Evolutionary conservation across 2,113 vertebrate genomes (phyloP), one percentile per base, ranked within the genome.

Genomic region (Lipophrys pholis): DNA sequence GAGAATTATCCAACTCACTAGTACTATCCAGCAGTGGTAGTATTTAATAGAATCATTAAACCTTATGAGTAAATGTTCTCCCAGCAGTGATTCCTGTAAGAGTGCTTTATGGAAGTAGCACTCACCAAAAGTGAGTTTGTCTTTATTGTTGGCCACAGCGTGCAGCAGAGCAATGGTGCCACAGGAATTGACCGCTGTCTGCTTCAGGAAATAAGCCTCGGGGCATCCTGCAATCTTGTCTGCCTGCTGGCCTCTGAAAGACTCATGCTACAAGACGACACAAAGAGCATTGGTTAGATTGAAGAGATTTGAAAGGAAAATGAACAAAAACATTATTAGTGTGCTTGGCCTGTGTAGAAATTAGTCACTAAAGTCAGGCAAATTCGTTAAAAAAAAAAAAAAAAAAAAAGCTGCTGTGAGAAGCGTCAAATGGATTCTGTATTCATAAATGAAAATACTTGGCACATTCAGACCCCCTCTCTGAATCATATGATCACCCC

Each of bases 81-180:
- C 21, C 21, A 30, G 21, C 2, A 30, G 21, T 30, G 4, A 30
- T 4, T 30, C 21, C 21, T 30, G 21, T 4, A 30, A 30, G 21
- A 30, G 21, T 30, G 21, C 21, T 4, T 30, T 30, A 4, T 30
- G 21, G 4, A 30, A 50, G 12, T 0, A 58, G 12, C n/a, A 94
- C 97, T 93, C 70, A 98, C 98, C 95, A 81, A 99, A 96, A 1
- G 91, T 85, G 69, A 97, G 53, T 77, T 96, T 95, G 80, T 94
- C 94, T 74, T 95, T 94, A 78, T 97, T 99, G 90, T 98, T 99
- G 64, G 94, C 97, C 69, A 97, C 94, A 1, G 97, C 95, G 1
- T 99, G 97, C 56, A 99, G 93, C 73, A 99, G 89, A 6, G 96
- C 97, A 1, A 99, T 88, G 9, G 97, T 98, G 2, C 96, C 98